Percentiles rank a stretch among this genome's conserved stretches.
Evolutionary conservation across 2,888 invertebrate genomes (phyloP).

Genomic region (Podotricha telesiphe): DNA sequence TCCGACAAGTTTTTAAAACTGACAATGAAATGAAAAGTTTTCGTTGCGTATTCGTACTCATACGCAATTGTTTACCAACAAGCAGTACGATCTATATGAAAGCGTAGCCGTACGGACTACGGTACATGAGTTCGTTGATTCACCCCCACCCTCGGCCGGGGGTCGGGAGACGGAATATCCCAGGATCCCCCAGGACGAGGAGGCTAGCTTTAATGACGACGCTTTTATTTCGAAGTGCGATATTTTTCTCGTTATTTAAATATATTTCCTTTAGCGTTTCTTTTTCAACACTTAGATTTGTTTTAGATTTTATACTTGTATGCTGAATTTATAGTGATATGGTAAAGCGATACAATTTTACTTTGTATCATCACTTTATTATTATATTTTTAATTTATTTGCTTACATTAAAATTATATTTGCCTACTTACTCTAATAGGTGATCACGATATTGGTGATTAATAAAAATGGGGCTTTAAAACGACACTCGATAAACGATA

Average conservation of each 20-base stretch:
- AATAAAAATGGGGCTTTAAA: too few relatives aligned
- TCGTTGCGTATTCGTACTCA: slow-evolving; percentile 26
- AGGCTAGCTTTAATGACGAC: slow-evolving; percentile 74
- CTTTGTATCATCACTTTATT: too few relatives aligned
- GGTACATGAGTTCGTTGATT: slow-evolving; percentile 80
- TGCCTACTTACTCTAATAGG: too few relatives aligned
- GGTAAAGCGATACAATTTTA: too few relatives aligned
- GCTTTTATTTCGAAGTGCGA: slow-evolving; percentile 69
- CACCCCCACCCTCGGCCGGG: slow-evolving; percentile 46
- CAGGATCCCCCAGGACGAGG: slow-evolving; percentile 65
- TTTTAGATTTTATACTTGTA: not conserved
- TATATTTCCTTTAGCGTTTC: slow-evolving; percentile 36
- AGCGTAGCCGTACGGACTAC: slow-evolving; percentile 69
- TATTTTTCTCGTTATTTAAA: slow-evolving; percentile 54
- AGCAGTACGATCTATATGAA: slow-evolving; percentile 61
- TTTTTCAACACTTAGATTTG: slow-evolving; percentile 23
- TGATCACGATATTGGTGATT: too few relatives aligned
- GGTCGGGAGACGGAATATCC: slow-evolving; percentile 41
- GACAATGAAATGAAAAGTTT: slow-evolving; percentile 25
- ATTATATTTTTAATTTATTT: too few relatives aligned
- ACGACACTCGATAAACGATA: too few relatives aligned
- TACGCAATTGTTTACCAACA: slow-evolving; percentile 79
- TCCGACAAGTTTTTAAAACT: slow-evolving; percentile 18
- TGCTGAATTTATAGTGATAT: not conserved
- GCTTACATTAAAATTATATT: too few relatives aligned